A percentile compares a stretch with the other conserved stretches of the same genome.
phyloP scores from a whole-genome alignment of 2,113 vertebrate species.

The Engystomops pustulosus region DNA sequence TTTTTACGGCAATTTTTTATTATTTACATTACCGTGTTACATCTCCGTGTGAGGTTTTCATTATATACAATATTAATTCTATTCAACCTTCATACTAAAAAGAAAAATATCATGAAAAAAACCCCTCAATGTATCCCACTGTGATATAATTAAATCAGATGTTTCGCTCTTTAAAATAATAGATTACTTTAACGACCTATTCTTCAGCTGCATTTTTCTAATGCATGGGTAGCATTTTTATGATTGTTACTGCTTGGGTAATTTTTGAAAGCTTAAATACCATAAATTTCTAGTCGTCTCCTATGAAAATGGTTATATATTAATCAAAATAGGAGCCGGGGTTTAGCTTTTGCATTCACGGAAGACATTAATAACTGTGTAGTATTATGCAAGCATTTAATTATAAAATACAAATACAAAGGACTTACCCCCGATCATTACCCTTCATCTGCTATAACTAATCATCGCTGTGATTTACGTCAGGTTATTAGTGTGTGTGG shows the following conservation, averaged over 20 bases:
- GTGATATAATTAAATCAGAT: constrained; percentile 39
- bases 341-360: constrained; percentile 34
- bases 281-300: constrained; percentile 49
- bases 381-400: constrained; percentile 43
- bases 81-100: neutral
- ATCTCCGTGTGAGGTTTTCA: neutral
- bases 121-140: neutral
- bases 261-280: constrained; percentile 58
- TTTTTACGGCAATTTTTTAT: too few species aligned
- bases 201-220: constrained; percentile 44
- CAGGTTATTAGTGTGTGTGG: neutral
- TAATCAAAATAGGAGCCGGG: constrained; percentile 46
- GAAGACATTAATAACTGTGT: constrained; percentile 47
- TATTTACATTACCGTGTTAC: too few species aligned
- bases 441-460: neutral
- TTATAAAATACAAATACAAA: constrained; percentile 50
- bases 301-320: constrained; percentile 53
- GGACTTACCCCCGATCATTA: constrained; percentile 38
- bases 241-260: constrained; percentile 54
- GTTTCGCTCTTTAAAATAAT: constrained; percentile 32
- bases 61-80: neutral
- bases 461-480: neutral
- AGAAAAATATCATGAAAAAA: neutral
- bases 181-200: constrained; percentile 33
- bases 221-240: constrained; percentile 42